These are phyloP conservation scores for Aptenodytes forsteri DNA, from an alignment of 2,113 vertebrate genomes.

Conservation along the genomic window DNA sequence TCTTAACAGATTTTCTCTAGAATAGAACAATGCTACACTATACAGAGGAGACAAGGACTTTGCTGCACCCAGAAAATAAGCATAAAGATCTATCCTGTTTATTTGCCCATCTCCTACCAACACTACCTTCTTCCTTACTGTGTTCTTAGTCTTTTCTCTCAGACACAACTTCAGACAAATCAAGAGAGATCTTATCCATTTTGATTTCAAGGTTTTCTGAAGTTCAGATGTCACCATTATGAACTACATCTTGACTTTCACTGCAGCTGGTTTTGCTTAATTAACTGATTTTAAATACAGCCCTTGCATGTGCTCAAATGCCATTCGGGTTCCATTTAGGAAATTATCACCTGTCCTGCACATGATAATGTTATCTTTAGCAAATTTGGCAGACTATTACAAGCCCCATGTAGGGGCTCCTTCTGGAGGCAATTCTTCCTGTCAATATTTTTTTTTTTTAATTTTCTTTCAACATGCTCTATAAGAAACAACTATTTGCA, in stretches of 20 bases:
- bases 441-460: neutral
- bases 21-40: neutral
- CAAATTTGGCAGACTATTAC: neutral
- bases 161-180: neutral
- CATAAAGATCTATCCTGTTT: neutral
- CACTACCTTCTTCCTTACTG: neutral
- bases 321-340: neutral
- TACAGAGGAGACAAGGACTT: neutral
- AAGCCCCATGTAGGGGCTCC: neutral
- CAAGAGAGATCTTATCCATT: neutral
- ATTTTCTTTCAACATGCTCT: neutral
- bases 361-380: neutral
- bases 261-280: neutral
- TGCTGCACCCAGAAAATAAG: neutral
- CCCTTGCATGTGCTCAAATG: neutral
- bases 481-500: neutral
- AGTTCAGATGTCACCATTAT: neutral
- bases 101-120: neutral
- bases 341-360: neutral
- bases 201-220: neutral
- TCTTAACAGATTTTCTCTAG: neutral
- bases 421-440: neutral
- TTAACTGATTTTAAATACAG: neutral
- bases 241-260: neutral
- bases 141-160: neutral